Evolutionary conservation across 2,797 vertebrate genomes (phyloP).

Genomic region (Dryobates pubescens): DNA sequence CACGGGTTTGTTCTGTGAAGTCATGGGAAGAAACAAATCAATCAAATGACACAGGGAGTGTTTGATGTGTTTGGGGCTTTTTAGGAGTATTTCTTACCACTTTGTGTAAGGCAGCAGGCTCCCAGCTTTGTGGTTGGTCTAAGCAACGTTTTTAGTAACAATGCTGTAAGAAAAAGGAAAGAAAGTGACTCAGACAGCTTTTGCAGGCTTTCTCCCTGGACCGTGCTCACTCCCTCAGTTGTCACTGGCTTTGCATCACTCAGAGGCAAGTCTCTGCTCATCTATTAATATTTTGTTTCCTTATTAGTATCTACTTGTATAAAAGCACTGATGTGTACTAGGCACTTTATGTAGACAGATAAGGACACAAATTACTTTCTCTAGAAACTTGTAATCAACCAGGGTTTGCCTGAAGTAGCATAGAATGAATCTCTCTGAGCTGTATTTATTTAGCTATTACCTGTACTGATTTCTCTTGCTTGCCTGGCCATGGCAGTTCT

Average conservation of each 20-base stretch:
- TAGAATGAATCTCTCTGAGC: not conserved
- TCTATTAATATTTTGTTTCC: constrained; percentile 25
- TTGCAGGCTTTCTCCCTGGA: not conserved
- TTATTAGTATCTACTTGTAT: not conserved
- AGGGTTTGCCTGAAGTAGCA: not conserved
- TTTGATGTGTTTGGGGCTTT: not conserved
- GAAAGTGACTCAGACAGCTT: not conserved
- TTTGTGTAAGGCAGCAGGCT: not conserved
- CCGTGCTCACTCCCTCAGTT: not conserved
- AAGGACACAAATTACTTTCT: not conserved
- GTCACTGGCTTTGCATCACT: constrained; percentile 26
- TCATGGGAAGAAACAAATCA: constrained; percentile 42
- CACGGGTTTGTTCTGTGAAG: not conserved
- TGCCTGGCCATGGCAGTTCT: not conserved
- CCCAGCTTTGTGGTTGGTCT: not conserved
- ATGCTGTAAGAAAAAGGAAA: not conserved
- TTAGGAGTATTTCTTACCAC: not conserved
- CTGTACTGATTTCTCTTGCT: constrained; percentile 18
- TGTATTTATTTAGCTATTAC: constrained; percentile 25
- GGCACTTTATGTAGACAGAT: constrained; percentile 29
- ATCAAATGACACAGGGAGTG: not conserved
- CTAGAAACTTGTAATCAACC: not conserved
- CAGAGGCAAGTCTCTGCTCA: not conserved
- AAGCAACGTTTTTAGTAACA: not conserved
- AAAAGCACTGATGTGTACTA: not conserved